Evolutionary conservation across 2,797 vertebrate genomes (phyloP), one percentile per base, ranked within the genome.

Genomic region (Pantherophis vulpinus): DNA sequence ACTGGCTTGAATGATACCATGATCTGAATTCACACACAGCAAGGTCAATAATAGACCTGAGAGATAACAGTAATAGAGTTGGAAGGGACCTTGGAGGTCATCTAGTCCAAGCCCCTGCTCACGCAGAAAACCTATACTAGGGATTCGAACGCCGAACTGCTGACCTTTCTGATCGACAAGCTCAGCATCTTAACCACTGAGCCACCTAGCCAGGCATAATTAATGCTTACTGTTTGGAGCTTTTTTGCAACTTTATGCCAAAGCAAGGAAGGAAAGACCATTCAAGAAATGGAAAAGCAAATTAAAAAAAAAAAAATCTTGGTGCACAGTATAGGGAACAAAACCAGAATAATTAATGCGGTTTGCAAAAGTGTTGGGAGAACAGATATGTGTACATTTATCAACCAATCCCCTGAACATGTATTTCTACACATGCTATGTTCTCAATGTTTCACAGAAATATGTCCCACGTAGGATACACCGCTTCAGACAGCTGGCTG

Each of bases 21-120:
- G 59, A 79, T 60, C 93, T 86, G 92, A 94, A 95, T 94, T 96
- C 37, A 51, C 1, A 25, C 83, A 94, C 91, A 95, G 16, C 90
- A 92, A 79, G 90, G 92, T 92, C 87, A 95, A 93, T 87, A 94
- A 93, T 61, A 95, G 91, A 11, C 87, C 86, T 95, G 89, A 94
- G 94, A 56, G 61, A 94, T 94, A 54, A 54, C 51, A 54, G 51
- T 54, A 10, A 54, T 10, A 54, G 51, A 54, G 51, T 54, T 54
- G 51, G 51, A 54, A 54, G 51, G 9, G 51, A 54, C 9, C 51
- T 54, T 54, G 9, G 51, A 54, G 51, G 51, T 54, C 51, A 54
- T 54, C 51, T 54, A 54, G 51, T 54, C 51, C 51, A 54, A 51
- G 9, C 51, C 51, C 51, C 51, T 54, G 51, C 51, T 54, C 51